phyloP scores from a whole-genome alignment of 2,113 vertebrate genomes.

The Pomatostomus ruficeps region DNA sequence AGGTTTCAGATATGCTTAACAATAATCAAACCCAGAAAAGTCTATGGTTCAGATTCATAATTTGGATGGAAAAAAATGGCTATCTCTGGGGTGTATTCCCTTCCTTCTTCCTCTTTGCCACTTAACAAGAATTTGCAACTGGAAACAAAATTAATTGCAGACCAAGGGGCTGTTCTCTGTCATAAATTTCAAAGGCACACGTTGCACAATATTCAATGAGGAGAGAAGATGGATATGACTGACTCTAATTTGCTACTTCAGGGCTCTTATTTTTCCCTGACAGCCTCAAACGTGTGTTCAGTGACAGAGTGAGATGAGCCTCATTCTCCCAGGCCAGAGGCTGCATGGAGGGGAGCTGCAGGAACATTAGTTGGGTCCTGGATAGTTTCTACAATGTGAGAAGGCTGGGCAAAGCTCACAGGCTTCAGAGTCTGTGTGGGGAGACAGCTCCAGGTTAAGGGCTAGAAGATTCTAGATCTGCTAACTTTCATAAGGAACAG shows the following conservation, averaged over 20 bases:
- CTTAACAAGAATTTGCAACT: neutral
- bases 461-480: neutral
- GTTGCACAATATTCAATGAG: neutral
- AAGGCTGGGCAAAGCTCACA: neutral
- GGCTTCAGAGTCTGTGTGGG: rapidly evolving
- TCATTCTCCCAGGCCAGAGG: neutral
- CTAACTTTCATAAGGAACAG: neutral
- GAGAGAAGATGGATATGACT: neutral
- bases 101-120: neutral
- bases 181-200: neutral
- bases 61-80: neutral
- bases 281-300: neutral
- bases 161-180: neutral
- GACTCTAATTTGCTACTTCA: neutral
- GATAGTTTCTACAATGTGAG: neutral
- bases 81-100: neutral
- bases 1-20: neutral
- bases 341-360: neutral
- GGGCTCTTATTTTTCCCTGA: neutral
- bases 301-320: neutral
- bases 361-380: neutral
- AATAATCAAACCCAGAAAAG: neutral
- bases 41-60: neutral
- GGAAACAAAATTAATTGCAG: neutral
- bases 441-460: neutral